Base-by-base conservation (phyloP, 2,888 invertebrate genomes). In the Platycnemis pennipes region DNA sequence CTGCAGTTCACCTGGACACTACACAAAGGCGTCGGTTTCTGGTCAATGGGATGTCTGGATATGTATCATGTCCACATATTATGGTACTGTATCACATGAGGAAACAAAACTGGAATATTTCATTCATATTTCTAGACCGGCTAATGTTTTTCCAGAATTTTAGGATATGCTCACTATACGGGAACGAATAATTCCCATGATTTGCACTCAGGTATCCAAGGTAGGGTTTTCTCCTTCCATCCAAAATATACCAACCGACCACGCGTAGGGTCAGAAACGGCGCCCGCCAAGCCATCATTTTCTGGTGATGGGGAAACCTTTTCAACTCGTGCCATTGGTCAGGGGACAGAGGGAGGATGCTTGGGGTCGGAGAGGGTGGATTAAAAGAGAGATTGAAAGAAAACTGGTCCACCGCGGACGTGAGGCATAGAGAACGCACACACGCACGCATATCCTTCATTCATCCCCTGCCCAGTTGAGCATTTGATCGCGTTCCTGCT, bases 241-340 rank as follows among this genome's bases (percentile, higher is more conserved):
- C n/a, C 63, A 26, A 26, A 26, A 8, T 63, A 63, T 19, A 69
- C 69, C 31, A 13, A 31, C n/a, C 69, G 37, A 77, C 37, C 87
- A n/a, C 45, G 87, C 44, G 46, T 26, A 46, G 2, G 46, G 45
- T 13, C 87, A 5, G 45, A 5, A 44, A 26, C 26, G 87, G 45
- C 77, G 87, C 44, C n/a, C 44, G 8, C 26, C 45, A 45, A 3
- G 45, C n/a, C 87, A 7, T 87, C 87, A 45, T 87, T 26, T 37
- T 77, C 87, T 87, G 7, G n/a, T 1, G 87, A 46, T n/a, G 46
- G 22, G 87, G 77, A 26, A 22, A 44, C 87, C 87, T 45, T 87
- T 87, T 86, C 86, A 86, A 86, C 86, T 86, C 86, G 86, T 86
- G 86, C 86, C 86, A 86, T 37, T 86, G 86, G 86, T 86, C 86